Conservation (phyloP, 1,140 invertebrate species). For the Drosophila repleta region DNA sequence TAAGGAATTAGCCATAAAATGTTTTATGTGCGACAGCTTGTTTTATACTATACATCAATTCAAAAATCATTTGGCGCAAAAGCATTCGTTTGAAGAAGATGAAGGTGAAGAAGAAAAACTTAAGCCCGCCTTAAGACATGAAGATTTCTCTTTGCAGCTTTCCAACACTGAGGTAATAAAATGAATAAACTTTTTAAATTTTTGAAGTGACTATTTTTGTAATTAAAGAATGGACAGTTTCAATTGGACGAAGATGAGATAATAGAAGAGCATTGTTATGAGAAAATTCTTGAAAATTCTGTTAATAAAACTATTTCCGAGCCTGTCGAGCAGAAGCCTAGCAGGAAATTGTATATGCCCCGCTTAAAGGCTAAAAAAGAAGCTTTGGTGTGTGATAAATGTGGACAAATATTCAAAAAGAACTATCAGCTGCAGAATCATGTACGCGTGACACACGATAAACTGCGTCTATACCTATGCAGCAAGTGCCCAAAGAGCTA, state of each 20-base stretch:
- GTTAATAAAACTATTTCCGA: background rate
- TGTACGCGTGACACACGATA: background rate
- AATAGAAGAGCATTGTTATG: background rate
- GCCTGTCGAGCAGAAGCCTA: background rate
- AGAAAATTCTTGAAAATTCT: background rate
- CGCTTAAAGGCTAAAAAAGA: background rate
- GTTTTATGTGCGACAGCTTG: background rate
- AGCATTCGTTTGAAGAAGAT: background rate
- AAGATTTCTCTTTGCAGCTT: background rate
- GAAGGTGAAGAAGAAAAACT: background rate
- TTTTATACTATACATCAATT: background rate
- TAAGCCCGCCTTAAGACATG: background rate
- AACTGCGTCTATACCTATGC: conserved; percentile 6
- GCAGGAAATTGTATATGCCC: background rate
- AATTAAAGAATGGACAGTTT: background rate
- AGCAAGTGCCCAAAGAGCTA: conserved; percentile 17
- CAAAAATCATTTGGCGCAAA: background rate
- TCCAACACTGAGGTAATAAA: background rate
- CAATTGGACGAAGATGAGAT: background rate
- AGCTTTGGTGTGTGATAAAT: conserved; percentile 2
- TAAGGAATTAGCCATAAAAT: conserved; percentile 9
- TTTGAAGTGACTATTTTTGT: background rate
- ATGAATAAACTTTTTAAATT: background rate
- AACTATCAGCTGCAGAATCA: background rate
- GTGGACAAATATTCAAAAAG: conserved; percentile 3